phyloP scores from a whole-genome alignment of 2,113 vertebrate species.

The Balaeniceps rex region DNA sequence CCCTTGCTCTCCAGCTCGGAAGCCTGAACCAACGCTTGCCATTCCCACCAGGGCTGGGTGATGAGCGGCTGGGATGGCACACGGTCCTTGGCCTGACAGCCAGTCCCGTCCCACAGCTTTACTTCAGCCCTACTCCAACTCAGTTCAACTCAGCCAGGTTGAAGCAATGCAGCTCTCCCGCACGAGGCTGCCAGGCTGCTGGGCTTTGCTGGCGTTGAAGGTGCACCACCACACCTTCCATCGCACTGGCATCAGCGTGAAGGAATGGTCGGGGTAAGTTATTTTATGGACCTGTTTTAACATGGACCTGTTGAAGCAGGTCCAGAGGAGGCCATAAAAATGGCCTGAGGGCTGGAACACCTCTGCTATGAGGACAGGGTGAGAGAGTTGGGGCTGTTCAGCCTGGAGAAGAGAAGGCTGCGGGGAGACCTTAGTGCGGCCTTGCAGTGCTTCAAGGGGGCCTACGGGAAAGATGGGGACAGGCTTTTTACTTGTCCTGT shows the following conservation, averaged over 20 bases:
- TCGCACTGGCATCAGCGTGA: no score
- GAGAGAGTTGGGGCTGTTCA: background rate
- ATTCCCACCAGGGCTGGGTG: background rate
- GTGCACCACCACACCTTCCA: background rate
- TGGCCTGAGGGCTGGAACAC: background rate
- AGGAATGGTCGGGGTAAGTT: background rate
- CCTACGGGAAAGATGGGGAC: background rate
- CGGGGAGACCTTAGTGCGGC: rapidly evolving
- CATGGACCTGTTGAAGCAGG: background rate
- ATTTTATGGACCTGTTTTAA: background rate
- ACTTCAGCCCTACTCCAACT: background rate
- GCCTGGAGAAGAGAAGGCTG: background rate
- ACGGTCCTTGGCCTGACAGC: rapidly evolving
- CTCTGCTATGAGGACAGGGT: background rate
- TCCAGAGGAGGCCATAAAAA: background rate
- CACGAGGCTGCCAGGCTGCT: background rate
- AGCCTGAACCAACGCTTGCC: background rate
- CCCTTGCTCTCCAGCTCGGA: background rate
- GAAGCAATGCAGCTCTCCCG: background rate
- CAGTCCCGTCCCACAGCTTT: background rate
- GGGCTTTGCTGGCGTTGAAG: background rate
- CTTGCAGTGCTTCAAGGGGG: background rate
- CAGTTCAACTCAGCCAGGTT: no score
- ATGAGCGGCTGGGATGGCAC: background rate
- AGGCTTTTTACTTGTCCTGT: background rate